Base-by-base conservation (phyloP, 2,113 vertebrate species). In the Andinoacara biseriatus region DNA sequence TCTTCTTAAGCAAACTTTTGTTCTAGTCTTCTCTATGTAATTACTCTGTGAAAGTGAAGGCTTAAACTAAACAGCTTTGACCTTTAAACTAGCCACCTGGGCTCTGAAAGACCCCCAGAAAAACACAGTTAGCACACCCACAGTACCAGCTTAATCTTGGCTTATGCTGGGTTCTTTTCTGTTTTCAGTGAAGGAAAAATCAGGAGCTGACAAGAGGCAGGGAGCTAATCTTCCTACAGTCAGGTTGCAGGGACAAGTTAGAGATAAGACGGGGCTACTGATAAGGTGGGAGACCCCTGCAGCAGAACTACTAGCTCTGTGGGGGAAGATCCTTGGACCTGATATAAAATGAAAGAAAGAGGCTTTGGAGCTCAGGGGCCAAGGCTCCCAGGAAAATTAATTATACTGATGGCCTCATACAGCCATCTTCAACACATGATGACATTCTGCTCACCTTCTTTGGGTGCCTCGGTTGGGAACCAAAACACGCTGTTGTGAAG, bases 221-320 rank as follows among this genome's bases (percentile, higher is more conserved):
- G 82, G 59, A 83, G 92, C 87, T 94, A 93, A 95, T 95, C 94
- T 93, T 90, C 69, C 83, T 54, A 20, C 84, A 90, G 93, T 94
- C 86, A 88, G 91, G 89, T 87, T 93, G 86, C 88, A 90, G 90
- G 90, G 90, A 94, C 90, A 92, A 89, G 91, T 74, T 76, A 6
- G 22, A 87, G 92, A 94, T 93, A 94, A 94, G 89, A 90, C 84
- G 2, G 81, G 76, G 67, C 77, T 85, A 33, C 38, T n/a, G 94
- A 94, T 94, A 94, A 94, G 86, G 57, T 89, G 58, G 65, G 78
- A 89, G 93, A 93, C 84, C 90, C 92, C 90, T 60, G 63, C 84
- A 89, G 92, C 92, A 84, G 72, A 90, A 88, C 62, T 84, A 86
- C 26, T 2, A 87, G 84, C 86, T 83, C 58, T 8, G 22, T 82